Evolutionary conservation across 2,888 invertebrate species (phyloP).

Genomic region (Idaea biselata): DNA sequence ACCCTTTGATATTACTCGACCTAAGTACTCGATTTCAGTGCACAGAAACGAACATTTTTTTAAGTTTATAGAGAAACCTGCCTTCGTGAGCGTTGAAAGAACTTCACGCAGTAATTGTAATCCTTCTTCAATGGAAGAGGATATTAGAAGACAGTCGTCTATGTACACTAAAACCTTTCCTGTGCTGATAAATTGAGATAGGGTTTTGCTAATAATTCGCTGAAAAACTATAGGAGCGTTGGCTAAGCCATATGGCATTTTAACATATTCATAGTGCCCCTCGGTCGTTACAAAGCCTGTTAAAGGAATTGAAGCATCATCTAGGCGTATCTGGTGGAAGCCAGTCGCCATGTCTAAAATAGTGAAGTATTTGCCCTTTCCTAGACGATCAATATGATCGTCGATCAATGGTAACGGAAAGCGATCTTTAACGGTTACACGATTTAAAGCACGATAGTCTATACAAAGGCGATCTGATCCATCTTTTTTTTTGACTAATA

Average conservation of each 20-base stretch:
- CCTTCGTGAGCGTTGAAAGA: slow-evolving; percentile 12
- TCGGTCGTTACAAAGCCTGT: slow-evolving; percentile 22
- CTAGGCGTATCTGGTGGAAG: slow-evolving; percentile 22
- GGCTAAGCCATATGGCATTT: neutral
- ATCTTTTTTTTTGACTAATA: no score
- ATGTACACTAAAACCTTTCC: slow-evolving; percentile 16
- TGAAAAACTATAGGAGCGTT: slow-evolving; percentile 18
- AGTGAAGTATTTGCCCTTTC: no score
- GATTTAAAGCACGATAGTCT: no score
- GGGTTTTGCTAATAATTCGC: slow-evolving; percentile 15
- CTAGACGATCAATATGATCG: no score
- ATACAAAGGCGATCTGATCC: no score
- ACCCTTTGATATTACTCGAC: slow-evolving; percentile 16
- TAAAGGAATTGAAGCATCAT: slow-evolving; percentile 13
- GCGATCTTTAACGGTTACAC: no score
- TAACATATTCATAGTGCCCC: neutral
- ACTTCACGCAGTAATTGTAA: slow-evolving; percentile 18
- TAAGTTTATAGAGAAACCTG: slow-evolving; percentile 19
- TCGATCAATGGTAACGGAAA: no score
- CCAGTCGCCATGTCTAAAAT: slow-evolving; percentile 24
- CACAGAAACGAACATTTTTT: slow-evolving; percentile 17
- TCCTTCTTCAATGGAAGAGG: slow-evolving; percentile 7
- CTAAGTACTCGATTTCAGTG: slow-evolving; percentile 19
- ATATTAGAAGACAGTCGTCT: slow-evolving; percentile 14
- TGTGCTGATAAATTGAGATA: neutral